Evolutionary conservation across 2,113 vertebrate species (phyloP), one percentile per base, ranked within the genome.

Genomic region (Helogale parvula): DNA sequence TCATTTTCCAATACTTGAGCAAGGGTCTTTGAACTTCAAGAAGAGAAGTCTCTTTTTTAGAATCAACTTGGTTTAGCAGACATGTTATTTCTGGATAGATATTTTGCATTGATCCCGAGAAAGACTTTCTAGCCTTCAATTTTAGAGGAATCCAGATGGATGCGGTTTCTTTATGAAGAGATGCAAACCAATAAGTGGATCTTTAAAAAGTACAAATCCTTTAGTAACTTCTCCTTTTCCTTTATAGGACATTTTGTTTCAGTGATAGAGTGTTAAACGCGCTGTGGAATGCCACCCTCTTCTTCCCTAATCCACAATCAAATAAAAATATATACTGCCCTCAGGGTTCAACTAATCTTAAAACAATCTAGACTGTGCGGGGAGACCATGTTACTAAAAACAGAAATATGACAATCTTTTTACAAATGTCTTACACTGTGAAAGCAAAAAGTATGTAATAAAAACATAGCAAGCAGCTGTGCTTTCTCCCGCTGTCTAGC

Each of bases 321-420:
- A 74, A 85, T 94, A 77, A 96, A 94, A 97, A 63, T 74, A 89
- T 15, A 50, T 31, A 33, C 19, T 82, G 27, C 45, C 90, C 82
- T 80, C 45, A 41, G 54, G 69, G 77, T 87, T 96, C 74, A 66
- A 54, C 77, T 93, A 74, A 90, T 93, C 76, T 93, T 87, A 84
- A 90, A 96, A 66, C 54, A 95, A 84, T 84, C 27, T 57, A 60
- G 54, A 52, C 63, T 35, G 25, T 79, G 10, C 14, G 38, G 71
- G 12, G 50, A 91, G 38, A 84, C 5, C 33, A 35, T 2, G 1
- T 52, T 57, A 69, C 77, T 74, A 50, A 90, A 94, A 85, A n/a
- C 52, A 93, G 71, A 96, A 96, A 47, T 38, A 63, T 27, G 23
- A 50, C 76, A 57, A 17, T 71, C 33, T 85, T 60, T 88, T 91